Evolutionary conservation across 2,797 vertebrate genomes (phyloP), one percentile per base, ranked within the genome.

Genomic region (Oceanodroma leucorhoa): DNA sequence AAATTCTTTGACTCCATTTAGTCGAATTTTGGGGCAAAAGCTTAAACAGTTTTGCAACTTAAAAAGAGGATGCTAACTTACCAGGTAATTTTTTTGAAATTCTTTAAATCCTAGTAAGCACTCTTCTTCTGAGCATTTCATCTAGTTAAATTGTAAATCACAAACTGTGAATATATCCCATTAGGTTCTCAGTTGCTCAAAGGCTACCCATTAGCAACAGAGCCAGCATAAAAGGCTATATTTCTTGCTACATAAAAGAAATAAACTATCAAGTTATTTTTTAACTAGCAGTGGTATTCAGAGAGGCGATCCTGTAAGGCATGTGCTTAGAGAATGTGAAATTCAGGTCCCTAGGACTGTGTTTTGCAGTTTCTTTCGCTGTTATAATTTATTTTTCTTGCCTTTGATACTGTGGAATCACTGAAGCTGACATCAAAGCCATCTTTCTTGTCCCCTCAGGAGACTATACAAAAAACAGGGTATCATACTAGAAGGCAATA

Each of bases 351-450:
- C 87, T 88, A 84, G 62, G n/a, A 87, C 69, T 78, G n/a, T 76
- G 66, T 83, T 91, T 88, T 93, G 23, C 89, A 70, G 51, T 86
- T 96, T 94, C 77, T 93, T 91, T 93, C 40, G 60, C 85, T 88
- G 69, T 93, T 96, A 83, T 75, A 86, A 90, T 95, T 94, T 95
- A 88, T 94, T 96, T 95, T 90, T 10, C 80, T 90, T 94, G 78
- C 83, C 88, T 94, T 97, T 96, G 94, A 94, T 92, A 90, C 55
- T 93, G 55, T 95, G 69, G 64, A 93, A 94, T 85, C 78, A 87
- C 62, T 87, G 93, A 94, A 93, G 79, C 48, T 89, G 62, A 94
- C 89, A 95, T 96, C 92, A 96, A 97, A 96, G 93, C 18, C 71
- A 82, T 95, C 76, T 50, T 91, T 82, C 46, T 83, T 83, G 70